Conservation (phyloP, 2,797 vertebrate genomes). For the Varecia variegata region DNA sequence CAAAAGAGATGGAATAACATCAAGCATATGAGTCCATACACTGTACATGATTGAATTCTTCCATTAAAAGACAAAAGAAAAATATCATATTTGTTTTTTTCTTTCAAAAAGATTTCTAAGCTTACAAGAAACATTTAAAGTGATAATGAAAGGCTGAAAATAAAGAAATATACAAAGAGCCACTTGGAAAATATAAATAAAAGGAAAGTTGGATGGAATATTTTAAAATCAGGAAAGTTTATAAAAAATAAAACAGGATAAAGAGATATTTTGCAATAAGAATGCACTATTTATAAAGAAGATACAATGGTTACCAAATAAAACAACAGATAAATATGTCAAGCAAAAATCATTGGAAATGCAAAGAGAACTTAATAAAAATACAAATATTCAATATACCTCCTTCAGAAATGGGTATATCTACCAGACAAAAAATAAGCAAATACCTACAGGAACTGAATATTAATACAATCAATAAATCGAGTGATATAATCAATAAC, state of each 20-base stretch:
- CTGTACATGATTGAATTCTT: neutral
- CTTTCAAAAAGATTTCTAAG: neutral
- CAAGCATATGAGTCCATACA: neutral
- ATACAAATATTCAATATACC: neutral
- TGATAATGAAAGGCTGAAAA: slow-evolving; percentile 5
- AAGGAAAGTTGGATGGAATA: neutral
- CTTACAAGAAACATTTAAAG: neutral
- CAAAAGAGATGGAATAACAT: neutral
- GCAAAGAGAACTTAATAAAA: slow-evolving; percentile 1
- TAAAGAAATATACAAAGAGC: slow-evolving; percentile 36
- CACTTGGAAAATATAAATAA: neutral
- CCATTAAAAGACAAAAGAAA: slow-evolving; percentile 36
- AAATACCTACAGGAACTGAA: neutral
- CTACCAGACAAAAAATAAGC: neutral
- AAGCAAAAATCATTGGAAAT: slow-evolving; percentile 19
- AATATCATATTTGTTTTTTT: neutral
- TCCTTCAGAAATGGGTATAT: slow-evolving; percentile 7
- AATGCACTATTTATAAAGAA: slow-evolving; percentile 9
- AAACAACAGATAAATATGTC: neutral
- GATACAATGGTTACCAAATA: neutral
- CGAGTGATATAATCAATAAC: neutral
- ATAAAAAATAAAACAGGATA: slow-evolving; percentile 14
- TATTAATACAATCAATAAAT: neutral
- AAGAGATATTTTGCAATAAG: slow-evolving; percentile 19
- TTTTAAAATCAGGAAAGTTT: slow-evolving; percentile 9